Evolutionary conservation across 2,888 invertebrate species (phyloP).

Genomic region (Heteropelma amictum): DNA sequence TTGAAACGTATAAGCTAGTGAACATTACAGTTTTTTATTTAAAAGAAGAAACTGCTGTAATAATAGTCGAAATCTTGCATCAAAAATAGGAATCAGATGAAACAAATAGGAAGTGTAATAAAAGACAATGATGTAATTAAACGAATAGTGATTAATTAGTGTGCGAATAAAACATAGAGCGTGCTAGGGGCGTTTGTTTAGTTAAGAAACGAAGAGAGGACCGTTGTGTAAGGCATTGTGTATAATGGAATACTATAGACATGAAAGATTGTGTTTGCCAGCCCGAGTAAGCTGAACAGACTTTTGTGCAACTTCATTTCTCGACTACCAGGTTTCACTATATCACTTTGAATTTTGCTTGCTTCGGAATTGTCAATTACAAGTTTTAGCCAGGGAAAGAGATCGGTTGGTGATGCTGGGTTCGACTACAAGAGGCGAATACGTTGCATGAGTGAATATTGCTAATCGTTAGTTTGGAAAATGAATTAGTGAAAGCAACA

Average conservation of each 20-base stretch:
- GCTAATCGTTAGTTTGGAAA: too few species aligned
- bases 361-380: too few species aligned
- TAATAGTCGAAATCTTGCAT: constrained; percentile 3
- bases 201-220: constrained; percentile 43
- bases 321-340: too few species aligned
- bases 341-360: too few species aligned
- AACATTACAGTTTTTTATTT: too few species aligned
- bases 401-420: too few species aligned
- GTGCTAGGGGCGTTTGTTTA: constrained; percentile 36
- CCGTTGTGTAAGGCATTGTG: constrained; percentile 56
- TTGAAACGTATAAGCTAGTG: too few species aligned
- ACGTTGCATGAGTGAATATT: too few species aligned
- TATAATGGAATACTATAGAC: constrained; percentile 68
- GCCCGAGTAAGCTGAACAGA: constrained; percentile 37
- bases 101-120: constrained; percentile 44
- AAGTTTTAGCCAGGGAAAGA: too few species aligned
- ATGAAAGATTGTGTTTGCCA: constrained; percentile 68
- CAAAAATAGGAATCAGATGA: background rate
- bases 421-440: too few species aligned
- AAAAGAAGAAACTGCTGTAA: constrained; percentile 14
- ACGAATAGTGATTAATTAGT: constrained; percentile 72
- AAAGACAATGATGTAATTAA: constrained; percentile 65
- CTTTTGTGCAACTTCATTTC: too few species aligned
- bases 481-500: too few species aligned
- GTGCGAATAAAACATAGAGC: constrained; percentile 44